These are phyloP conservation scores for Nothocercus nigrocapillus DNA, from an alignment of 2,113 vertebrate species.

Conservation along the genomic window DNA sequence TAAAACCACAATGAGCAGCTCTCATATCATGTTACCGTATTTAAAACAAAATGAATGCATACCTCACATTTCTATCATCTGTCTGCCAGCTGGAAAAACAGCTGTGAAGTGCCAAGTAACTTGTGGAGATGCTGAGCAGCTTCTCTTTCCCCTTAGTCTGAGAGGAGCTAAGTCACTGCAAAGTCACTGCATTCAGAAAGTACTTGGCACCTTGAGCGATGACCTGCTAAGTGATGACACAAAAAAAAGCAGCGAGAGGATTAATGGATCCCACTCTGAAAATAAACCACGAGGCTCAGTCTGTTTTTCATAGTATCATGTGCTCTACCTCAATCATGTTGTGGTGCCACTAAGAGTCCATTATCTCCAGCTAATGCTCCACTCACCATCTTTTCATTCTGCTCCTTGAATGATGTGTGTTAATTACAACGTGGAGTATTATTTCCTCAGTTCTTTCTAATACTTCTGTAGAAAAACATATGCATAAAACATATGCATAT, in stretches of 20 bases:
- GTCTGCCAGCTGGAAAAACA: neutral
- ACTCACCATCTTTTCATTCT: neutral
- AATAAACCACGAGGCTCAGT: neutral
- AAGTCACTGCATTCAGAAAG: neutral
- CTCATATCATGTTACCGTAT: fast-evolving
- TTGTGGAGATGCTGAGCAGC: neutral
- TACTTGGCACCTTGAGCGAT: neutral
- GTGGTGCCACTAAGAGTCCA: neutral
- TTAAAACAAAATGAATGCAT: neutral
- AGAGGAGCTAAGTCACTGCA: neutral
- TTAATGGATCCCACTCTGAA: neutral
- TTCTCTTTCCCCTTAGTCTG: neutral
- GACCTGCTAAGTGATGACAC: neutral
- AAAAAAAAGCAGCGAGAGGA: neutral
- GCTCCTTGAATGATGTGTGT: neutral
- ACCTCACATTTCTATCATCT: neutral
- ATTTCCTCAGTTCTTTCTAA: neutral
- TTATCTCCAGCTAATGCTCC: slow-evolving; percentile 17
- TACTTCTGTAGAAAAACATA: neutral
- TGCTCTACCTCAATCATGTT: neutral
- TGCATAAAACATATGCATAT: neutral
- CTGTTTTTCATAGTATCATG: slow-evolving; percentile 8
- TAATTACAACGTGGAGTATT: slow-evolving; percentile 3
- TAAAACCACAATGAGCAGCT: neutral
- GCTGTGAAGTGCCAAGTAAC: neutral